Conservation (phyloP, 2,888 invertebrate species). For the Orthosia gracilis region DNA sequence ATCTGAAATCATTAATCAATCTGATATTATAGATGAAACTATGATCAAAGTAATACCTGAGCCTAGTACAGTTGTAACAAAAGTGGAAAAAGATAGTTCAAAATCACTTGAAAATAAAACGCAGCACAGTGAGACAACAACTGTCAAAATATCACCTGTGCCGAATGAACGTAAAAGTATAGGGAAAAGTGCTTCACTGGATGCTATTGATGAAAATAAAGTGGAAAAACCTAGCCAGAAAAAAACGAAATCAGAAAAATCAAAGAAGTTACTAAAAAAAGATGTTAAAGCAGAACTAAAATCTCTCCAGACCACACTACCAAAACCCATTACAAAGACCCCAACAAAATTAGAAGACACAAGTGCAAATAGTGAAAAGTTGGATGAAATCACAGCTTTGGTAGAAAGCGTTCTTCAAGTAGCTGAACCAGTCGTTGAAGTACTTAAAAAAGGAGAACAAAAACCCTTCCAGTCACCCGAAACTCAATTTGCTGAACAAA, state of each 20-base stretch:
- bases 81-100: slow-evolving; percentile 13
- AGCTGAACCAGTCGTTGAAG: not conserved
- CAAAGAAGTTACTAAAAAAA: slow-evolving; percentile 42
- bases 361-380: slow-evolving; percentile 1
- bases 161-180: slow-evolving; percentile 41
- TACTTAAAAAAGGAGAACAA: slow-evolving; percentile 13
- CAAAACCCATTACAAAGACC: slow-evolving; percentile 38
- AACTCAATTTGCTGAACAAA: slow-evolving; percentile 10
- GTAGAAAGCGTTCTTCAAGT: not conserved
- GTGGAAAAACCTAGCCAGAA: slow-evolving; percentile 47
- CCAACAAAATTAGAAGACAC: slow-evolving; percentile 6
- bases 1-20: not conserved
- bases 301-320: slow-evolving; percentile 23
- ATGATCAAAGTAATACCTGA: slow-evolving; percentile 12
- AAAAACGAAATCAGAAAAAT: slow-evolving; percentile 65
- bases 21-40: slow-evolving; percentile 1
- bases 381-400: not conserved
- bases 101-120: slow-evolving; percentile 9
- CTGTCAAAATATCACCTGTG: slow-evolving; percentile 4
- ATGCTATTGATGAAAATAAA: slow-evolving; percentile 53
- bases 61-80: not conserved
- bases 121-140: not conserved
- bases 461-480: slow-evolving; percentile 1
- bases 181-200: slow-evolving; percentile 63
- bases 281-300: slow-evolving; percentile 25